phyloP scores from a whole-genome alignment of 2,888 invertebrate species.

The Mythimna loreyi region DNA sequence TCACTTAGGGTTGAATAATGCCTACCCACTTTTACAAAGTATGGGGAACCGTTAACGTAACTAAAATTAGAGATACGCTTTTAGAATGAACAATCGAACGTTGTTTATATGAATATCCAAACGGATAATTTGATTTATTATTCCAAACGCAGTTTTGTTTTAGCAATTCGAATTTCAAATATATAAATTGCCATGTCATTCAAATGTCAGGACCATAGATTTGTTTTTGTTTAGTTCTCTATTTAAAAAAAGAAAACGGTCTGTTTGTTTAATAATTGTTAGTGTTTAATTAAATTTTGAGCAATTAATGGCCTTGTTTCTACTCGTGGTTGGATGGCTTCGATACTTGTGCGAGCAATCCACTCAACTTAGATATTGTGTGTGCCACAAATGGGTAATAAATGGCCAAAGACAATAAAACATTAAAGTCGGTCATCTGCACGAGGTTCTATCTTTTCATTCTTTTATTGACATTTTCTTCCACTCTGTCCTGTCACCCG shows the following conservation, averaged over 20 bases:
- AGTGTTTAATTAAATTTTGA: constrained; percentile 13
- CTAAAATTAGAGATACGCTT: constrained; percentile 60
- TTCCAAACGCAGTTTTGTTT: constrained; percentile 42
- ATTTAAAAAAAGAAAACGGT: constrained; percentile 9
- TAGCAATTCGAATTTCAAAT: constrained; percentile 40
- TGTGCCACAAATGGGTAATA: constrained; percentile 21
- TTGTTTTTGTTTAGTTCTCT: constrained; percentile 18
- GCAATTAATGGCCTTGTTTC: constrained; percentile 7
- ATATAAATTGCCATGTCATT: constrained; percentile 33
- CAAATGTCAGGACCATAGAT: constrained; percentile 27
- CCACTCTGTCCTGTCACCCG: too few relatives aligned
- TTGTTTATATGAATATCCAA: constrained; percentile 42
- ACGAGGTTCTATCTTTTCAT: background rate
- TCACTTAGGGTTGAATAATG: constrained; percentile 66
- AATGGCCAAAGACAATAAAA: constrained; percentile 35
- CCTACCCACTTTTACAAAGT: constrained; percentile 46
- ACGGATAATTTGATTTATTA: constrained; percentile 46
- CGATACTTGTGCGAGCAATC: constrained; percentile 10
- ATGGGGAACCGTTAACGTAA: constrained; percentile 43
- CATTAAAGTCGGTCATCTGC: constrained; percentile 24
- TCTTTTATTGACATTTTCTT: too few relatives aligned
- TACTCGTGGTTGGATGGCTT: constrained; percentile 12
- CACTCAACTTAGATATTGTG: constrained; percentile 26
- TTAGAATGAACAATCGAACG: constrained; percentile 51
- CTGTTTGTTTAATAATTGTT: constrained; percentile 4